Evolutionary conservation across 2,888 invertebrate genomes (phyloP), one percentile per base, ranked within the genome.

Genomic region (Allophyes oxyacanthae): DNA sequence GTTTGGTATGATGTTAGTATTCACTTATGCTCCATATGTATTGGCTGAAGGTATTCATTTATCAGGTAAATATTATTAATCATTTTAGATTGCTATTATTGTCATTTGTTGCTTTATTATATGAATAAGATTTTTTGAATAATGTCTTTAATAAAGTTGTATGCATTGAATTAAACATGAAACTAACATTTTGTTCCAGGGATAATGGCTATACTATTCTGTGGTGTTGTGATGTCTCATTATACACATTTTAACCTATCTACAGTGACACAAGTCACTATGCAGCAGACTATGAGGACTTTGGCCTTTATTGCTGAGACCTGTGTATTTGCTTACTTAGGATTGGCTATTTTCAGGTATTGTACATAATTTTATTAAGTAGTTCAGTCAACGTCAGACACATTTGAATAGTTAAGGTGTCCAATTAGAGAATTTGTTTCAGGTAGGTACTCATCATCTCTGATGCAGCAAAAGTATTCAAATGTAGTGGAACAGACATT

Each of bases 201-300:
- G 63, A 99, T 99, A 59, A 99, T 99, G 99, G 99, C 99, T 6
- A 99, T 99, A 81, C 92, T 99, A 74, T 99, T 99, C 88, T 99
- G 99, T 93, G 99, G 99, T 6, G 98, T 99, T 83, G 99, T 99
- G 0, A 99, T 99, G 99, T 99, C 99, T 0, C 99, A 99, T 89
- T 99, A 99, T 88, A 99, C 99, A 10, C 99, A 99, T 94, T 98
- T 98, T 84, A 99, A 99, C 89, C 94, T 99, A 38, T 99, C 99
- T 0, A 99, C 99, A 0, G 97, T 99, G 14, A 99, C 99, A 0
- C 99, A 99, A 94, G 99, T 99, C 48, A 99, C 99, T 3, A 99
- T 99, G 97, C 99, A 99, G 87, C 99, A 99, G 90, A 99, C 99
- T 0, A 98, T 99, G 96, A 95, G 99, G 81, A 99, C 99, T 0